Evolutionary conservation across 2,888 invertebrate genomes (phyloP).

Genomic region (Laothoe populi): DNA sequence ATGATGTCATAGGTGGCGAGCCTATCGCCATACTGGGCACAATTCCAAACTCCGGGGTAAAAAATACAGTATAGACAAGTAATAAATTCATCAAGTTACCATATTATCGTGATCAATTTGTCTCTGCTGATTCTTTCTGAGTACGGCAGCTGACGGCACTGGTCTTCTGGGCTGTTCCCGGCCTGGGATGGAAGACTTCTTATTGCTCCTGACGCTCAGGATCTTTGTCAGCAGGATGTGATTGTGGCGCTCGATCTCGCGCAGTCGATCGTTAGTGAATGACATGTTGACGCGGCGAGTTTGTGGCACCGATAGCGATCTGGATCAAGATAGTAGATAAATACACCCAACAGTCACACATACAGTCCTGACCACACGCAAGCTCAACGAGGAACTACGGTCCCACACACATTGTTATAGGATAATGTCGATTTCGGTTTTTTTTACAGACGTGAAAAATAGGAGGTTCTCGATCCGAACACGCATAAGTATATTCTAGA

Average conservation of each 20-base stretch:
- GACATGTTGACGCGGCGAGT: slow-evolving; percentile 78
- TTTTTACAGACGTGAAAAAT: no score
- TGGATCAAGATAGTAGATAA: slow-evolving; percentile 40
- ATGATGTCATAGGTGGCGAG: no score
- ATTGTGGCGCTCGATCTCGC: slow-evolving; percentile 86
- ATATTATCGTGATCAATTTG: slow-evolving; percentile 86
- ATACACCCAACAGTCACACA: no score
- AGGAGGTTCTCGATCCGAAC: no score
- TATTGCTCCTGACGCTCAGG: slow-evolving; percentile 70
- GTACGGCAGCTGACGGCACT: slow-evolving; percentile 75
- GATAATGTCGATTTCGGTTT: no score
- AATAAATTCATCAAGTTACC: slow-evolving; percentile 51
- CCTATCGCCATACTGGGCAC: no score
- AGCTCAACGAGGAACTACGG: no score
- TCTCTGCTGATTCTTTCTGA: slow-evolving; percentile 80
- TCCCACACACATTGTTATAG: no score
- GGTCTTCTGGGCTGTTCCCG: slow-evolving; percentile 52
- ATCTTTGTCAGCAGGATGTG: slow-evolving; percentile 85
- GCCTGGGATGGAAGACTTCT: slow-evolving; percentile 65
- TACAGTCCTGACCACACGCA: no score
- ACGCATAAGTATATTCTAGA: no score
- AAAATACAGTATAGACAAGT: no score
- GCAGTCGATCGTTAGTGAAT: slow-evolving; percentile 84
- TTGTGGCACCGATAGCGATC: slow-evolving; percentile 61
- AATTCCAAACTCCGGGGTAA: no score